Conservation (phyloP, 2,888 invertebrate genomes). For the Cataglyphis altisquamis region DNA sequence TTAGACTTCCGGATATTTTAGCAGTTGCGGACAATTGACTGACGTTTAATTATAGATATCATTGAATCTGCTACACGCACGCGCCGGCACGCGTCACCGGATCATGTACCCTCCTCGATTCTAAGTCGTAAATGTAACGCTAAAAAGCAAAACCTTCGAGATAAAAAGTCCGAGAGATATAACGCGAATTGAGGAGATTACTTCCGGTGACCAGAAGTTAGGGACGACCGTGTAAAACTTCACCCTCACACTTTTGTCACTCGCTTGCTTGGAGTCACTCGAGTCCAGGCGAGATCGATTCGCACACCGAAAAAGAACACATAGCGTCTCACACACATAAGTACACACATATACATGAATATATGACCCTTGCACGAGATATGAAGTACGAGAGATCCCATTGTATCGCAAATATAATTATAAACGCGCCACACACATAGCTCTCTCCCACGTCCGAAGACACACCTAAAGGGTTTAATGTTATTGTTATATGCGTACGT, state of each 20-base stretch:
- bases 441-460: constrained; percentile 50
- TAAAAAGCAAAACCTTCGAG: not conserved
- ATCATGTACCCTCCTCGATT: constrained; percentile 20
- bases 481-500: constrained; percentile 57
- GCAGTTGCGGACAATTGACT: constrained; percentile 30
- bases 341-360: constrained; percentile 15
- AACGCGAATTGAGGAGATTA: not conserved
- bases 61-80: constrained; percentile 37
- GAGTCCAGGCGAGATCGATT: constrained; percentile 39
- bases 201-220: constrained; percentile 28
- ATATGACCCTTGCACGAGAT: constrained; percentile 52
- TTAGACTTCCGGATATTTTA: constrained; percentile 11
- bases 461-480: constrained; percentile 50
- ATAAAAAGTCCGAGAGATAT: not conserved
- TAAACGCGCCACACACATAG: constrained; percentile 44
- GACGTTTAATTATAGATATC: constrained; percentile 38
- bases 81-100: constrained; percentile 27
- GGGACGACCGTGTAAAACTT: constrained; percentile 40
- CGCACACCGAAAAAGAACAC: constrained; percentile 28
- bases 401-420: constrained; percentile 50
- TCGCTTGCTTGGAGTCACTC: constrained; percentile 44
- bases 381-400: constrained; percentile 40
- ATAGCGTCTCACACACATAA: constrained; percentile 23
- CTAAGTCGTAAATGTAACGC: not conserved
- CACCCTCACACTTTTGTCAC: constrained; percentile 12